These are phyloP conservation scores for Cheilosia vulpina DNA, from an alignment of 2,888 invertebrate species.

Conservation along the genomic window DNA sequence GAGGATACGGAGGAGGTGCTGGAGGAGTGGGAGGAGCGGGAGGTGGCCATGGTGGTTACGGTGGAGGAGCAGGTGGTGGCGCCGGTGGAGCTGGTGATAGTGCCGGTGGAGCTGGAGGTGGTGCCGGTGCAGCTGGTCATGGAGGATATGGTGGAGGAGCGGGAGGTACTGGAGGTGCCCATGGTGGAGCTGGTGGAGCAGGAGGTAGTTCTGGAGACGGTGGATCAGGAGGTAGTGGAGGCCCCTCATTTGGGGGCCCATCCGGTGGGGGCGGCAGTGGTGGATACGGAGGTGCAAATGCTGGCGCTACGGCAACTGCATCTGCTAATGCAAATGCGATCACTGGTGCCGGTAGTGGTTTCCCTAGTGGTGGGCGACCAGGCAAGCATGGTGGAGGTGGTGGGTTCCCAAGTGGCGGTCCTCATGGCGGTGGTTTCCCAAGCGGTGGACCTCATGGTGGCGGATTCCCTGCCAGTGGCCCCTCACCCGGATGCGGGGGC, in stretches of 20 bases:
- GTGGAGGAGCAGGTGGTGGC: slow-evolving; percentile 29
- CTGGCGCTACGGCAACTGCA: slow-evolving; percentile 44
- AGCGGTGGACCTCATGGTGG: slow-evolving; percentile 45
- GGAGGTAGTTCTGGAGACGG: too few relatives aligned
- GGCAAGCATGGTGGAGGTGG: slow-evolving; percentile 54
- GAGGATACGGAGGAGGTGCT: slow-evolving; percentile 18
- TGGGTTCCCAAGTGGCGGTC: slow-evolving; percentile 54
- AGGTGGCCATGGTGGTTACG: slow-evolving; percentile 35
- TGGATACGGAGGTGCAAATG: slow-evolving; percentile 45
- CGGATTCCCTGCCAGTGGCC: slow-evolving; percentile 47
- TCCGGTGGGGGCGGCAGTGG: slow-evolving; percentile 11
- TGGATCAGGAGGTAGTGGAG: slow-evolving; percentile 25
- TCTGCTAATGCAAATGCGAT: slow-evolving; percentile 52
- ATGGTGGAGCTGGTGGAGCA: slow-evolving; percentile 32
- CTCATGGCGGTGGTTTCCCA: slow-evolving; percentile 46
- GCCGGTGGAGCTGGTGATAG: slow-evolving; percentile 40
- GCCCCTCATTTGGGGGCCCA: slow-evolving; percentile 13
- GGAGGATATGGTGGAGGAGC: slow-evolving; percentile 37
- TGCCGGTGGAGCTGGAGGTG: slow-evolving; percentile 19
- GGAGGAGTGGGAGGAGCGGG: slow-evolving; percentile 33
- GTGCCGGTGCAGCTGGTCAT: slow-evolving; percentile 11
- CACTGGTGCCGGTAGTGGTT: slow-evolving; percentile 20
- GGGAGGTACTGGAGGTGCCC: slow-evolving; percentile 1
- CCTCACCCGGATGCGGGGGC: slow-evolving; percentile 48
- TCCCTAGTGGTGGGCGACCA: slow-evolving; percentile 30